phyloP scores from a whole-genome alignment of 2,888 invertebrate species.

The Drosophila meridionalis region DNA sequence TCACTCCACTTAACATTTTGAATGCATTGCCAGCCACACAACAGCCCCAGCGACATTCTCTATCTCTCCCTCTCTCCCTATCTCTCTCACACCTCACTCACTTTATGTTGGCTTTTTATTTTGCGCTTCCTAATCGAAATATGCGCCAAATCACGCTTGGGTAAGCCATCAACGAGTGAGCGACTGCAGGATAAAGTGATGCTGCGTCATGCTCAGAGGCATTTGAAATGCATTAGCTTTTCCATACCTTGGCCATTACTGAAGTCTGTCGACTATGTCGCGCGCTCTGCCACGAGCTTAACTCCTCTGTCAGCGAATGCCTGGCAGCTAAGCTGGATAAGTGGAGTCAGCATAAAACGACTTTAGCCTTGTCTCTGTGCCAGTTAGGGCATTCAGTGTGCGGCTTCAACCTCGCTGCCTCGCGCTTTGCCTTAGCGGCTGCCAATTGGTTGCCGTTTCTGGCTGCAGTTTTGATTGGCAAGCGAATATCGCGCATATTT shows the following conservation, averaged over 20 bases:
- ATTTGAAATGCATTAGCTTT: slow-evolving; percentile 55
- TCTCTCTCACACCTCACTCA: not conserved
- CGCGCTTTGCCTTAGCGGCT: not conserved
- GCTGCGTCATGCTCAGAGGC: slow-evolving; percentile 31
- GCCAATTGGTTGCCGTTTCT: slow-evolving; percentile 36
- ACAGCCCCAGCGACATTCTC: too few species aligned
- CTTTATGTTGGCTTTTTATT: slow-evolving; percentile 10
- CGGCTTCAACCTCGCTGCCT: not conserved
- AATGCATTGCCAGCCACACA: slow-evolving; percentile 8
- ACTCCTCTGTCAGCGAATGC: too few species aligned
- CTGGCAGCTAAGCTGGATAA: too few species aligned
- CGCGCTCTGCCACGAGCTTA: not conserved
- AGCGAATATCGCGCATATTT: slow-evolving; percentile 31
- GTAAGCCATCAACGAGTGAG: slow-evolving; percentile 32
- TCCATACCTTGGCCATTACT: not conserved
- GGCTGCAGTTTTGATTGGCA: slow-evolving; percentile 34
- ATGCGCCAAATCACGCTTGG: slow-evolving; percentile 45
- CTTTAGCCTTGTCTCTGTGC: not conserved
- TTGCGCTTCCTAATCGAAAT: slow-evolving; percentile 41
- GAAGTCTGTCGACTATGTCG: not conserved
- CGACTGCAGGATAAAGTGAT: slow-evolving; percentile 24
- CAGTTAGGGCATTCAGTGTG: not conserved
- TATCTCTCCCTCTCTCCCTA: too few species aligned
- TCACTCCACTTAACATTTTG: slow-evolving; percentile 21
- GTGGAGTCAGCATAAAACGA: not conserved